Base-by-base conservation (phyloP, 2,113 vertebrate genomes). In the Colius striatus region DNA sequence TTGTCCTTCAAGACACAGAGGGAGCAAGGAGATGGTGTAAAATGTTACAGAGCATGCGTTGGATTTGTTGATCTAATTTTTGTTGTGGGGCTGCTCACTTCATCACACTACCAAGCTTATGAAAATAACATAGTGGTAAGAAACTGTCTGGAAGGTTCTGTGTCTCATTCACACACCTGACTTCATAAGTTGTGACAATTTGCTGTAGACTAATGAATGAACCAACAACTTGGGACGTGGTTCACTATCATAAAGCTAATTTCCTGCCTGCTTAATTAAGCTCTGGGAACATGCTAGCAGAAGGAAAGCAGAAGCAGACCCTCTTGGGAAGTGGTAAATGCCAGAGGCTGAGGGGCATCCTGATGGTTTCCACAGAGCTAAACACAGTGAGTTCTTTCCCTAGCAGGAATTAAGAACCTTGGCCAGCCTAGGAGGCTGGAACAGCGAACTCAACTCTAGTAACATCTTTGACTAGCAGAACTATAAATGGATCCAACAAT, bases 191-290 rank as follows among this genome's bases (percentile, higher is more conserved):
- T 3, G 2, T 65, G 50, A 85, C 29, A 63, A 47, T 85, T 90
- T 53, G 15, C 84, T 70, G 15, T 54, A 74, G 93, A 82, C 13
- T 87, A 79, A 76, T 83, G 79, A 95, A 94, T 76, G 76, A 93
- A 51, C 36, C 14, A n/a, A 71, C 88, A 79, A 65, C 30, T 58
- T 57, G 45, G 68, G 67, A 73, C 41, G 70, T 60, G 23, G 66
- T 88, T 90, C 41, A 57, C 84, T 89, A 73, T 70, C 36, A 84
- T 48, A 80, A 86, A 80, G 54, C 51, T 85, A 70, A 70, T 94
- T 90, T 92, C 55, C 84, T 92, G 51, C 30, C 76, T 80, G 34
- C 47, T 83, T 79, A 77, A 94, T 89, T 95, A 83, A 84, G 55
- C 80, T 90, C 76, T 50, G 38, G 88, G 41, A 83, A 70, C 4